These are phyloP conservation scores for Sebastes matsubarae DNA, from an alignment of 2,797 vertebrate species.

Conservation along the genomic window DNA sequence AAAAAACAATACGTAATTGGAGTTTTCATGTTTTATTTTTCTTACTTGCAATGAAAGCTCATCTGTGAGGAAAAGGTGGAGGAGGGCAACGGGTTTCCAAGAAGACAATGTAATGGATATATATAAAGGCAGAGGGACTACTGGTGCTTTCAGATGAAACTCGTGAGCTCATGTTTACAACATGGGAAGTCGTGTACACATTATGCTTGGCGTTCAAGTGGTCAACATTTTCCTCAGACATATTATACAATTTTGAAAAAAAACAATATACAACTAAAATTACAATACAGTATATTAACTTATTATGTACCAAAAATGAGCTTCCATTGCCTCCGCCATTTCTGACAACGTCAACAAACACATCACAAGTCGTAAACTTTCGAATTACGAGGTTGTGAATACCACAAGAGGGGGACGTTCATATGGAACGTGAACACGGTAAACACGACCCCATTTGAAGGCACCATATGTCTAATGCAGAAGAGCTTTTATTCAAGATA, in stretches of 20 bases:
- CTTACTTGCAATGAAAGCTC: neutral
- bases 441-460: too few species aligned
- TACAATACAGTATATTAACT: too few species aligned
- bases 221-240: neutral
- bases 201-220: neutral
- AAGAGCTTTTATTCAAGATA: neutral
- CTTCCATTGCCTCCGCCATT: neutral
- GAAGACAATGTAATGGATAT: neutral
- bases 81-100: neutral
- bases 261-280: neutral
- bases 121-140: neutral
- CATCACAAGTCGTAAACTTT: too few species aligned
- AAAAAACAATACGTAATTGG: neutral
- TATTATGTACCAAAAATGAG: neutral
- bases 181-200: neutral
- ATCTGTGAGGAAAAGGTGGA: neutral
- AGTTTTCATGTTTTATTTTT: slow-evolving; percentile 27
- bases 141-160: neutral
- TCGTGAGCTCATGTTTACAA: neutral
- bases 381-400: neutral
- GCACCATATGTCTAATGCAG: neutral
- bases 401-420: neutral
- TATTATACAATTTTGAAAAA: neutral
- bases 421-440: neutral
- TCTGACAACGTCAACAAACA: neutral